A percentile compares a stretch with the other conserved stretches of the same genome.
Evolutionary conservation across 2,113 vertebrate species (phyloP).

Genomic region (Camelus dromedarius): DNA sequence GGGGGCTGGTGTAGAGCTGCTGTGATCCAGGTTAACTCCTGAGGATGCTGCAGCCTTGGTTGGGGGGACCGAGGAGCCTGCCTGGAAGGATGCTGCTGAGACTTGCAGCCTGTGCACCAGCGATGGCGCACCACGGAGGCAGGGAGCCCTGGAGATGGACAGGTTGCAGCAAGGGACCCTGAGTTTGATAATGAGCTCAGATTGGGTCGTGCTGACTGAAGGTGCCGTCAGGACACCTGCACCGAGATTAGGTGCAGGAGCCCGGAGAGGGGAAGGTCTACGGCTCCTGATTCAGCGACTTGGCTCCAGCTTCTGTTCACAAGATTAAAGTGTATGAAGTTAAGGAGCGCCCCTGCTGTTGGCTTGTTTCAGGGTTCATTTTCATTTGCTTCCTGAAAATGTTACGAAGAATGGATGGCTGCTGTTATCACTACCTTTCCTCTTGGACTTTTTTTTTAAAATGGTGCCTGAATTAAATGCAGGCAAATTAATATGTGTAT

Average conservation of each 20-base stretch:
- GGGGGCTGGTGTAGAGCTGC: not conserved
- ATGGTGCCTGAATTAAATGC: conserved; percentile 35
- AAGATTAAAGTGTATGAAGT: not conserved
- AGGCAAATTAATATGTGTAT: conserved; percentile 34
- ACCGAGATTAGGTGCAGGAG: not conserved
- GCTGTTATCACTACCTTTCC: not conserved
- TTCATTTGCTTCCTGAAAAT: conserved; percentile 52
- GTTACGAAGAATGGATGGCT: conserved; percentile 22
- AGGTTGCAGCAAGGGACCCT: not conserved
- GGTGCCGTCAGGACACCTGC: not conserved
- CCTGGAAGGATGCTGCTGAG: not conserved
- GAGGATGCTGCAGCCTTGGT: not conserved
- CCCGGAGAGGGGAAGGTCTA: not conserved
- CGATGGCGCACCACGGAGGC: rapidly evolving
- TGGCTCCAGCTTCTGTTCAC: not conserved
- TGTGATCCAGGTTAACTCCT: not conserved
- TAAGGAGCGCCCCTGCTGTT: conserved; percentile 1
- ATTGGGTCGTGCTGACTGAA: rapidly evolving
- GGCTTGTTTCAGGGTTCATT: conserved; percentile 32
- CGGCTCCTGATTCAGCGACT: not conserved
- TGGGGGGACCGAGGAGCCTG: rapidly evolving
- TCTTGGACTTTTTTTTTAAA: not conserved
- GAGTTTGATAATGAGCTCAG: not conserved
- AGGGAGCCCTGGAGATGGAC: not conserved
- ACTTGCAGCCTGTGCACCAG: not conserved